Evolutionary conservation across 2,888 invertebrate genomes (phyloP).

Genomic region (Spatulosminthurus flaviceps): DNA sequence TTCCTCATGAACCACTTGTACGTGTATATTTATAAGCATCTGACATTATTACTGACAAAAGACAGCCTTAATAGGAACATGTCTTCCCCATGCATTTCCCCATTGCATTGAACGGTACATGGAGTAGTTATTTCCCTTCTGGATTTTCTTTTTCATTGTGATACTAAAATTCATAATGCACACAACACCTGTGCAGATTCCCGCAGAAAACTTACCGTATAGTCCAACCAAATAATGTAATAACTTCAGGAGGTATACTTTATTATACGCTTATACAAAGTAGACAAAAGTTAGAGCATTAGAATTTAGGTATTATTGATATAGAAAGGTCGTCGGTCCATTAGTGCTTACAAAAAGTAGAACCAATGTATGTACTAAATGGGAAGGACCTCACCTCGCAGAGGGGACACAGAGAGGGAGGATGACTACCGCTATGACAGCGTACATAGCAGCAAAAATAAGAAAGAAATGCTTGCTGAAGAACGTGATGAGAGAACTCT

Average conservation of each 20-base stretch:
- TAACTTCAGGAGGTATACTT: no score
- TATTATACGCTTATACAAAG: no score
- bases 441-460: constrained; percentile 21
- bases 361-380: background rate
- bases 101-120: background rate
- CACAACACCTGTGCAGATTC: background rate
- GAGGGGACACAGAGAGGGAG: background rate
- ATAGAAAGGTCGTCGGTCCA: no score
- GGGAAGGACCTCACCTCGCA: background rate
- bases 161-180: background rate
- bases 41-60: background rate
- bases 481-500: constrained; percentile 24
- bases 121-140: background rate
- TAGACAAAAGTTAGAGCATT: no score
- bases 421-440: constrained; percentile 15
- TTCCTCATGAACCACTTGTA: background rate
- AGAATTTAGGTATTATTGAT: background rate
- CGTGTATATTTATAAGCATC: background rate
- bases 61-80: background rate
- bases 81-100: background rate
- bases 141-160: background rate
- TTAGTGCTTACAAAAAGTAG: no score
- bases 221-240: background rate
- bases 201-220: background rate
- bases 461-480: constrained; percentile 33